Evolutionary conservation across 1,140 invertebrate genomes (phyloP).

Genomic region (Helicoverpa armigera): DNA sequence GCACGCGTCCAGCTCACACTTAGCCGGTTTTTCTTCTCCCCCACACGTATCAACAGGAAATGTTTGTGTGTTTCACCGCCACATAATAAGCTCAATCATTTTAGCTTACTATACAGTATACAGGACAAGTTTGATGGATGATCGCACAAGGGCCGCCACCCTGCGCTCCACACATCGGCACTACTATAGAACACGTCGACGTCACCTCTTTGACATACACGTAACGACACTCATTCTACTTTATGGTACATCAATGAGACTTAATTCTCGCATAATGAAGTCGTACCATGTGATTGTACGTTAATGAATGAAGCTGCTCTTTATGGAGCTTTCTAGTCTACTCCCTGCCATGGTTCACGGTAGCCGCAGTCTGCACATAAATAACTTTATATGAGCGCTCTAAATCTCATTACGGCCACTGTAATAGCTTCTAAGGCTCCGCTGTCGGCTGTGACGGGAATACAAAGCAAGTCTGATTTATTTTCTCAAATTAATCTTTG

Average conservation of each 20-base stretch:
- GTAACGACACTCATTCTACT: slow-evolving; percentile 22
- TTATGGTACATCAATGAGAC: slow-evolving; percentile 42
- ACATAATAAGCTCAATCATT: slow-evolving; percentile 43
- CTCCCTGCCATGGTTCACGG: slow-evolving; percentile 40
- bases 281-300: slow-evolving; percentile 28
- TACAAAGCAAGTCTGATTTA: slow-evolving; percentile 83
- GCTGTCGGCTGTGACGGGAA: slow-evolving; percentile 82
- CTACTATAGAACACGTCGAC: neutral
- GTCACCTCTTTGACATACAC: slow-evolving; percentile 31
- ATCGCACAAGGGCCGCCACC: slow-evolving; percentile 22
- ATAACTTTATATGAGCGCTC: slow-evolving; percentile 80
- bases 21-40: slow-evolving; percentile 7
- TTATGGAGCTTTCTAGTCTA: slow-evolving; percentile 24
- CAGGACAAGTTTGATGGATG: slow-evolving; percentile 45
- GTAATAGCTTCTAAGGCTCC: slow-evolving; percentile 83
- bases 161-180: slow-evolving; percentile 20
- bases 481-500: slow-evolving; percentile 77
- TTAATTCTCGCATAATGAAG: slow-evolving; percentile 37
- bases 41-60: neutral
- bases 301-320: slow-evolving; percentile 34
- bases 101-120: slow-evolving; percentile 41
- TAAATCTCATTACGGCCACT: slow-evolving; percentile 84
- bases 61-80: slow-evolving; percentile 19
- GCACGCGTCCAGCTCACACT: neutral
- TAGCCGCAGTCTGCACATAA: slow-evolving; percentile 80